Conservation (phyloP, 2,888 invertebrate species). For the Troglohyphantes excavatus region DNA sequence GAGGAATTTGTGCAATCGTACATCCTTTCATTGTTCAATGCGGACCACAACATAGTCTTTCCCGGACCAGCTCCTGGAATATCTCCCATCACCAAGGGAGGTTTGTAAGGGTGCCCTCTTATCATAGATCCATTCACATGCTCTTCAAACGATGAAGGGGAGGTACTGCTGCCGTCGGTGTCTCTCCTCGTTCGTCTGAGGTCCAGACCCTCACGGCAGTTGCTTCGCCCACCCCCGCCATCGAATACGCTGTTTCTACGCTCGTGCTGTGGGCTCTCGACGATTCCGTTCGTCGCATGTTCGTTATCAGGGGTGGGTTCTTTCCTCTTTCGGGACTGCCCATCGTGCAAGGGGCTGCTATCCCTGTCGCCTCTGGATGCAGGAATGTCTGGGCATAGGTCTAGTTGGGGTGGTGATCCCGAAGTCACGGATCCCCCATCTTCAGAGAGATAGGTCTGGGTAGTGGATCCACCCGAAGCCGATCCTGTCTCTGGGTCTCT, state of each 20-base stretch:
- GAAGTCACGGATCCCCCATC: slow-evolving; percentile 57
- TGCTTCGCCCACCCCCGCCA: slow-evolving; percentile 69
- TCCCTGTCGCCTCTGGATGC: slow-evolving; percentile 43
- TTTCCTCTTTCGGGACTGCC: slow-evolving; percentile 19
- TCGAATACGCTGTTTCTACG: slow-evolving; percentile 76
- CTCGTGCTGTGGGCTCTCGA: slow-evolving; percentile 72
- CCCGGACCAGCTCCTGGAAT: slow-evolving; percentile 68
- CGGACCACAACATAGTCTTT: slow-evolving; percentile 75
- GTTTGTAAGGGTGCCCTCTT: slow-evolving; percentile 44
- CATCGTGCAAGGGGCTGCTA: slow-evolving; percentile 27
- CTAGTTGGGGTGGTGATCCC: slow-evolving; percentile 54
- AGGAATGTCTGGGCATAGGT: slow-evolving; percentile 50
- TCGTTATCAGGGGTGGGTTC: slow-evolving; percentile 34
- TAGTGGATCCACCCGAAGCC: slow-evolving; percentile 53
- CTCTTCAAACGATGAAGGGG: slow-evolving; percentile 60
- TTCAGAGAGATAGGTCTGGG: slow-evolving; percentile 52
- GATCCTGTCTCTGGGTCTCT: slow-evolving; percentile 56
- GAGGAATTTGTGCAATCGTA: slow-evolving; percentile 63
- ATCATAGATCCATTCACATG: slow-evolving; percentile 31
- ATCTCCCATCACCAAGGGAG: slow-evolving; percentile 75
- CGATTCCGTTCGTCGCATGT: slow-evolving; percentile 42
- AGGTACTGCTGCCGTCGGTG: slow-evolving; percentile 38
- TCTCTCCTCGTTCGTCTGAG: slow-evolving; percentile 39
- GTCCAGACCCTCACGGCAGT: slow-evolving; percentile 61
- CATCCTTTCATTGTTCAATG: slow-evolving; percentile 33